phyloP scores from a whole-genome alignment of 2,113 vertebrate genomes.

The Dipodomys stephensi region DNA sequence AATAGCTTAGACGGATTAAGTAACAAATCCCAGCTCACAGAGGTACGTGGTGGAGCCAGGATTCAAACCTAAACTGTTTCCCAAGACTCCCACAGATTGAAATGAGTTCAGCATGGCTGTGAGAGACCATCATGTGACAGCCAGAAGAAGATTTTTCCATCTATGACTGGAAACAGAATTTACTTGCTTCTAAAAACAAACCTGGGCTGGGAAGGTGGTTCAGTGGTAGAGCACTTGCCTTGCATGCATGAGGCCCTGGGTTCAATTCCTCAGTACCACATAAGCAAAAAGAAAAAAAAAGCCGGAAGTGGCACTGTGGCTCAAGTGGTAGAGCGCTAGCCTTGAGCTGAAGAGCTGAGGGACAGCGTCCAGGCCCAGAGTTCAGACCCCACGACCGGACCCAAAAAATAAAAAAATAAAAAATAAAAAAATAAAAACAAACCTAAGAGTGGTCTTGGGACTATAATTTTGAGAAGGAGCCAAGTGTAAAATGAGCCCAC shows the following conservation, averaged over 20 bases:
- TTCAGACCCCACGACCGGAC: no score
- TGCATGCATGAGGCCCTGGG: no score
- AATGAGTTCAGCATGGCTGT: background rate
- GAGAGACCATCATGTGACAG: background rate
- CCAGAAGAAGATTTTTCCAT: background rate
- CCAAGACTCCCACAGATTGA: background rate
- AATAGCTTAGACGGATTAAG: background rate
- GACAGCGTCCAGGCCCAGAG: no score
- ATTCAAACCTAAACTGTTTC: background rate
- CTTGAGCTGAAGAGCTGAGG: no score
- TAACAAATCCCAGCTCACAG: background rate
- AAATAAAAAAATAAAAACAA: background rate
- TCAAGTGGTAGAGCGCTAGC: no score
- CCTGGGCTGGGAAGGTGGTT: background rate
- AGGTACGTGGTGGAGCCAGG: background rate
- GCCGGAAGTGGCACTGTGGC: no score
- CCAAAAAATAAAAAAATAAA: no score
- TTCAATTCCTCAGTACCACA: no score
- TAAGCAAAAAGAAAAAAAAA: no score
- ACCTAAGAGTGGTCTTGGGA: background rate
- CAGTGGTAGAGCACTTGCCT: no score
- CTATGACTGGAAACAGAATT: background rate
- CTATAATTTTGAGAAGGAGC: slow-evolving; percentile 6
- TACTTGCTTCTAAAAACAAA: slow-evolving; percentile 12
- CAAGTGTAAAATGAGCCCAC: background rate